phyloP scores from a whole-genome alignment of 2,113 vertebrate genomes.

The Tor tambroides region DNA sequence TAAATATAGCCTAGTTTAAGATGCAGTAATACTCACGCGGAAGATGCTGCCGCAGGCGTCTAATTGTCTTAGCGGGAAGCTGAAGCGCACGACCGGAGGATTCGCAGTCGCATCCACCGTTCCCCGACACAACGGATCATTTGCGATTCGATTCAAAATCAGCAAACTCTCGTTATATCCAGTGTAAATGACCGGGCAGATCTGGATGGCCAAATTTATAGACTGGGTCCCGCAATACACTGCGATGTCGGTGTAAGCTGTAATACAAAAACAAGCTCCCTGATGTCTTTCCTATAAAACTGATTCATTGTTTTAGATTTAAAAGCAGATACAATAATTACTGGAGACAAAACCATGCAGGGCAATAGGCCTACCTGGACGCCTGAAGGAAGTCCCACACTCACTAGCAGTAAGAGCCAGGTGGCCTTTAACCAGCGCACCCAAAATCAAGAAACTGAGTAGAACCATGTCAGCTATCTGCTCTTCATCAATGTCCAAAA shows the following conservation, averaged over 20 bases:
- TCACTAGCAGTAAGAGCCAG: conserved; percentile 62
- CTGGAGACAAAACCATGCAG: background rate
- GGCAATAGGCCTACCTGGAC: conserved; percentile 62
- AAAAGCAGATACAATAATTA: background rate
- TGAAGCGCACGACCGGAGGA: conserved; percentile 70
- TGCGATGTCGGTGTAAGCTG: conserved; percentile 72
- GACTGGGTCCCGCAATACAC: conserved; percentile 71
- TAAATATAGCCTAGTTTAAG: too few species aligned
- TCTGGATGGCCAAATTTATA: conserved; percentile 69
- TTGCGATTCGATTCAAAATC: conserved; percentile 64
- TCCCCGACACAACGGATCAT: conserved; percentile 60
- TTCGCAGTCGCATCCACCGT: conserved; percentile 61
- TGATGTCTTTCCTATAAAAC: background rate
- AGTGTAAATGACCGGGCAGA: conserved; percentile 72
- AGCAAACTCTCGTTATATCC: conserved; percentile 73
- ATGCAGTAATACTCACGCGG: conserved; percentile 59
- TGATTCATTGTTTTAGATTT: background rate
- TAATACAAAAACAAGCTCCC: background rate
- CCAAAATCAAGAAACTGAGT: conserved; percentile 62
- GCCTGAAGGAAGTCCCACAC: conserved; percentile 59
- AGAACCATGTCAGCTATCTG: conserved; percentile 65
- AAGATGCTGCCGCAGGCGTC: conserved; percentile 72
- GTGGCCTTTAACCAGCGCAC: conserved; percentile 59
- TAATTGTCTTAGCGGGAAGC: conserved; percentile 70
- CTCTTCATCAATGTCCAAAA: conserved; percentile 52